phyloP scores from a whole-genome alignment of 2,797 vertebrate species.

The Gephyroberyx darwinii region DNA sequence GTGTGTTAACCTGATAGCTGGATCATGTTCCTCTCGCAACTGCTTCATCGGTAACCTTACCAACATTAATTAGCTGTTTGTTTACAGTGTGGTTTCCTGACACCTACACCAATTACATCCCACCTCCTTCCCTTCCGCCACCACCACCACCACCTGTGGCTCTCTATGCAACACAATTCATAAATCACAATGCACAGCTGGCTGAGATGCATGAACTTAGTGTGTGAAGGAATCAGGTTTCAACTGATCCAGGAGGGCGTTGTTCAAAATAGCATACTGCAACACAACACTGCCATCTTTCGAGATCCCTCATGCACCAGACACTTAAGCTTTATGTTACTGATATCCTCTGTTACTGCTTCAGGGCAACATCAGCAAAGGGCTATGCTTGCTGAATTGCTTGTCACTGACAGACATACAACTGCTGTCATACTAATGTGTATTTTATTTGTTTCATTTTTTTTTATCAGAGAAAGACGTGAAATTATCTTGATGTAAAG shows the following conservation, averaged over 20 bases:
- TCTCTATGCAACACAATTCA: conserved; percentile 7
- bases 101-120: background rate
- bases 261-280: background rate
- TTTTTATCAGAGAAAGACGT: background rate
- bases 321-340: conserved; percentile 8
- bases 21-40: conserved; percentile 44
- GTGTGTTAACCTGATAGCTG: conserved; percentile 40
- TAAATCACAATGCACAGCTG: conserved; percentile 3
- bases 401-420: background rate
- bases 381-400: background rate
- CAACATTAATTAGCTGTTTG: conserved; percentile 27
- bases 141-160: background rate
- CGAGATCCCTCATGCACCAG: background rate
- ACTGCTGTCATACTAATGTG: background rate
- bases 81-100: conserved; percentile 15
- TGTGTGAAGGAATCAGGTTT: too few relatives aligned
- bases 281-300: background rate
- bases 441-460: background rate
- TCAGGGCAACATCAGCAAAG: background rate
- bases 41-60: conserved; percentile 19
- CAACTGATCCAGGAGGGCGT: background rate
- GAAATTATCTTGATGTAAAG: background rate
- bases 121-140: background rate
- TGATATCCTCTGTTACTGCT: background rate
- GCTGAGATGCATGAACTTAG: background rate